Conservation (phyloP, 2,888 invertebrate genomes). For the Drosophila nr. perissopoda region DNA sequence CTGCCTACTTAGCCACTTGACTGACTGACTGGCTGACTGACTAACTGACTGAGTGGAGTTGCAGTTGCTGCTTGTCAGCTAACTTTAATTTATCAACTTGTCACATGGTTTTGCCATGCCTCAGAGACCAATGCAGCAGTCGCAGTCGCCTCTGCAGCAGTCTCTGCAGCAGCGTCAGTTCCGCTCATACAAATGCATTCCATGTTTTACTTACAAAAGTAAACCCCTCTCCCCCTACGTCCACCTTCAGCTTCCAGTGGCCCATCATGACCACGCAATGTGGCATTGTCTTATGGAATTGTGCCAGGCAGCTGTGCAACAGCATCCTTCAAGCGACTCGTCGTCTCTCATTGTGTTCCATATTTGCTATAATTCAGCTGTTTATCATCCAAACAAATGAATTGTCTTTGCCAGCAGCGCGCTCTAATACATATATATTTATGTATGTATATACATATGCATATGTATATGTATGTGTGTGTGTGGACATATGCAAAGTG, state of each 20-base stretch:
- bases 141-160: neutral
- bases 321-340: conserved; percentile 32
- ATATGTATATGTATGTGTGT: neutral
- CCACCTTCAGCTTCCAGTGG: neutral
- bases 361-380: conserved; percentile 75
- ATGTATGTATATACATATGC: conserved; percentile 16
- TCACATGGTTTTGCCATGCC: conserved; percentile 60
- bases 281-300: conserved; percentile 55
- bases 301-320: conserved; percentile 37
- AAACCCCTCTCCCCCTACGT: neutral
- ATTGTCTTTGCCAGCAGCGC: conserved; percentile 69
- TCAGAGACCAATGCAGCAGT: conserved; percentile 12
- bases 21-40: conserved; percentile 35
- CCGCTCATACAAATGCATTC: conserved; percentile 43
- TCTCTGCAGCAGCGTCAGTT: conserved; percentile 9
- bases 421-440: conserved; percentile 6
- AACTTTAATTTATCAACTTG: conserved; percentile 76
- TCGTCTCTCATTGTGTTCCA: conserved; percentile 65
- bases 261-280: conserved; percentile 43
- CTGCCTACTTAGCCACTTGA: conserved; percentile 52
- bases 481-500: conserved; percentile 37
- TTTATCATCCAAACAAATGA: conserved; percentile 78
- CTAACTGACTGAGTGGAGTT: conserved; percentile 22
- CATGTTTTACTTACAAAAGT: conserved; percentile 45
- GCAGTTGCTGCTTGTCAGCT: conserved; percentile 38